These are phyloP conservation scores for Archaeoteleia sp. DNA, from an alignment of 2,888 invertebrate genomes.

Conservation along the genomic window DNA sequence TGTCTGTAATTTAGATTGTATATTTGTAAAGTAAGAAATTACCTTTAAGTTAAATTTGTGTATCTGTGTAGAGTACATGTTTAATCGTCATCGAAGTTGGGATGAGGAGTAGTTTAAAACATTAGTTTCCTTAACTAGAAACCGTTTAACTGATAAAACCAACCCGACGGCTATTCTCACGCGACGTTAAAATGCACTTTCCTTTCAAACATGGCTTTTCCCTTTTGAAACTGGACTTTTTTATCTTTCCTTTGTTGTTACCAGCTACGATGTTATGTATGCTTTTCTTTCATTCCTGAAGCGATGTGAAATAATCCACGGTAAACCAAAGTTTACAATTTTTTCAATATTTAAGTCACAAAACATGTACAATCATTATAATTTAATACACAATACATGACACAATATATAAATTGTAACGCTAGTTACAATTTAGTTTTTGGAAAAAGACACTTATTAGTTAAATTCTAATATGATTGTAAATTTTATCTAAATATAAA, in stretches of 20 bases:
- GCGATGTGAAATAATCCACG: no score
- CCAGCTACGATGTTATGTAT: conserved; percentile 3
- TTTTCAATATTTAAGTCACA: not conserved
- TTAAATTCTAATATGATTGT: no score
- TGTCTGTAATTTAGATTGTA: no score
- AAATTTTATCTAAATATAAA: no score
- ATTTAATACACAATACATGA: no score
- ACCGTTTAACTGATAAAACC: conserved; percentile 20
- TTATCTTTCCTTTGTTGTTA: conserved; percentile 10
- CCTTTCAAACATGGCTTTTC: conserved; percentile 21
- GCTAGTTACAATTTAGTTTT: no score
- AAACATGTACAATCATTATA: no score
- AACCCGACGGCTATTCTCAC: conserved; percentile 29
- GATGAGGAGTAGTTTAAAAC: conserved; percentile 23
- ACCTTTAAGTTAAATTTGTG: no score
- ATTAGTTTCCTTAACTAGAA: conserved; percentile 32
- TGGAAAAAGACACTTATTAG: no score
- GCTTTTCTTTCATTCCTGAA: not conserved
- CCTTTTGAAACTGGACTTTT: conserved; percentile 18
- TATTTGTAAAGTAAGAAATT: no score
- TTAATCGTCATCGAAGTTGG: conserved; percentile 22
- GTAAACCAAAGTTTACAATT: not conserved
- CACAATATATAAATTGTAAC: no score
- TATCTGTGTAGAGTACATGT: no score
- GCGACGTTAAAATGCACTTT: conserved; percentile 23